A percentile compares a stretch with the other conserved stretches of the same genome.
phyloP scores from a whole-genome alignment of 2,888 invertebrate species.

The Lycaena phlaeas region DNA sequence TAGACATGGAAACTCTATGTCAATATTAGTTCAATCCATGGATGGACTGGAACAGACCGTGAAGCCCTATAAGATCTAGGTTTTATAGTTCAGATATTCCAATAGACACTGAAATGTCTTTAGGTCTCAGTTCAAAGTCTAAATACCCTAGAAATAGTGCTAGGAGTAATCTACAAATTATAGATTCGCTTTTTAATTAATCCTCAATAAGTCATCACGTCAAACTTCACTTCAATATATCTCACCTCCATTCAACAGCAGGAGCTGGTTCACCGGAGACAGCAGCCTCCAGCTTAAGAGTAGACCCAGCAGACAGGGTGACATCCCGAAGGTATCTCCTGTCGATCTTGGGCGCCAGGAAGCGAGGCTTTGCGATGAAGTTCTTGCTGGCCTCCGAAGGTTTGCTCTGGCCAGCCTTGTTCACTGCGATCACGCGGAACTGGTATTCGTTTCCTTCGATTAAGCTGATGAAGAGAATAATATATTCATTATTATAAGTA shows the following conservation, averaged over 20 bases:
- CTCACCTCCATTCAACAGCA: conserved; percentile 87
- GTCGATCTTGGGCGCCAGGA: conserved; percentile 96
- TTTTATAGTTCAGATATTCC: too few species aligned
- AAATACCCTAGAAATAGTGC: too few species aligned
- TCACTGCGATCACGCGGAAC: conserved; percentile 95
- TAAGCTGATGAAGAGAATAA: conserved; percentile 48
- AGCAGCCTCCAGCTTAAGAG: conserved; percentile 93
- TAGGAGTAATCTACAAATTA: too few species aligned
- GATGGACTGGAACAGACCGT: too few species aligned
- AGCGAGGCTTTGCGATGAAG: conserved; percentile 89
- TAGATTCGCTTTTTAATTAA: too few species aligned
- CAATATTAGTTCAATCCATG: too few species aligned
- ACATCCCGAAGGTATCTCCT: conserved; percentile 91
- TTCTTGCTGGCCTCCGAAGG: conserved; percentile 91
- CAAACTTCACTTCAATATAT: neutral
- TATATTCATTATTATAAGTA: neutral
- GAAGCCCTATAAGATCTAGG: too few species aligned
- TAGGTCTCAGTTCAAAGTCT: too few species aligned
- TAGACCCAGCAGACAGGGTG: conserved; percentile 91
- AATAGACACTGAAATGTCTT: too few species aligned
- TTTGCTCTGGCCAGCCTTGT: conserved; percentile 95
- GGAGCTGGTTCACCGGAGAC: conserved; percentile 97
- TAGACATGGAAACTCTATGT: too few species aligned
- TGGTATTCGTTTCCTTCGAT: conserved; percentile 98
- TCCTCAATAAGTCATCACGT: neutral